Base-by-base conservation (phyloP, 2,113 vertebrate species). In the Lampris incognitus region DNA sequence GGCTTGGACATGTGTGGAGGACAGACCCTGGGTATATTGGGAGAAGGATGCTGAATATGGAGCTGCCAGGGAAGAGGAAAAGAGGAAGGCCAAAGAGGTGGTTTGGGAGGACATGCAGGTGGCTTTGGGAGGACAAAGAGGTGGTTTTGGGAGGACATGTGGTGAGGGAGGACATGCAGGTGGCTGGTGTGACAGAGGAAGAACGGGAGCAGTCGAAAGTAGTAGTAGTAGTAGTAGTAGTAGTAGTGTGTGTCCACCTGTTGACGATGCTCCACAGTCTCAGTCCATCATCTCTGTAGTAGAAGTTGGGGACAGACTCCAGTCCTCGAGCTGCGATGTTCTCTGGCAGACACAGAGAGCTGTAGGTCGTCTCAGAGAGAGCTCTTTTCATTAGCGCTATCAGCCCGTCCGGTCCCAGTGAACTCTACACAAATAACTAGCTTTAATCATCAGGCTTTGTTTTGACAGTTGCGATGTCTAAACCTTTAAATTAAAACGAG, bases 201-300 rank as follows among this genome's bases (percentile, higher is more conserved):
- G 24, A 24, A 24, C 24, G 24, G 24, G 24, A 24, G 24, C 24
- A 24, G 24, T 24, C 24, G 24, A 24, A 24, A 24, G 24, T 24
- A 24, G 24, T 24, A 24, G 24, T 24, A 24, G 24, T 24, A 24
- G 24, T 24, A 24, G 24, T 24, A 24, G 24, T 24, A 24, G 24
- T 24, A 24, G 24, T 24, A 24, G 24, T 24, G 24, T 24, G 24
- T 24, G 24, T 24, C 24, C 24, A 24, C 93, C 88, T 91, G 69
- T 90, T 84, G 46, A 93, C 92, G 65, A 91, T 90, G 0, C 50
- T 74, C 93, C 94, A 94, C 76, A 94, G 90, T 77, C 71, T 89
- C 70, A 93, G 64, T 2, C 93, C 92, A 0, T 95, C 92, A 0
- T 94, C 93, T 39, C 92, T 77, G 83, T 94, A 94, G 51, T 90